A percentile compares a stretch with the other conserved stretches of the same genome.
Evolutionary conservation across 2,888 invertebrate species (phyloP).

Genomic region (Auanema sp.): DNA sequence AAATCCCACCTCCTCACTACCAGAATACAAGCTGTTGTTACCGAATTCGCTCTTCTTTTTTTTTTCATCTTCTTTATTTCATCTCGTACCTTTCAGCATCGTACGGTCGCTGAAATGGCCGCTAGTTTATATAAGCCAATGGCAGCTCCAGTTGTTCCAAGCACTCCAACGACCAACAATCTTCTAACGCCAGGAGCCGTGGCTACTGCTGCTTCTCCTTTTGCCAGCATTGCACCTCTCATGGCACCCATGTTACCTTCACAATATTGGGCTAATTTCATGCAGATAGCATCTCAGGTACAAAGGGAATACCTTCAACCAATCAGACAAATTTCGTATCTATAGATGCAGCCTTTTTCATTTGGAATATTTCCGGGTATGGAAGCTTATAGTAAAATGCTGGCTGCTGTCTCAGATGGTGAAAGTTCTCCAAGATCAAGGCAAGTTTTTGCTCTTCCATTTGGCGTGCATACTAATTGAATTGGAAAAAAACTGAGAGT

Average conservation of each 20-base stretch:
- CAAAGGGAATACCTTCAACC: too few species aligned
- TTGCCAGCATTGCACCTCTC: neutral
- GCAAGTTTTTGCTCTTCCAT: slow-evolving; percentile 7
- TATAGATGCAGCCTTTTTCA: slow-evolving; percentile 38
- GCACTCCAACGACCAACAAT: too few species aligned
- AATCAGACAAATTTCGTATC: slow-evolving; percentile 49
- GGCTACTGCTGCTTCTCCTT: slow-evolving; percentile 11
- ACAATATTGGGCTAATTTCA: slow-evolving; percentile 35
- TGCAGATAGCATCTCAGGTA: slow-evolving; percentile 35
- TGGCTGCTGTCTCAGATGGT: slow-evolving; percentile 36
- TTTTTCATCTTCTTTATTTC: slow-evolving; percentile 2
- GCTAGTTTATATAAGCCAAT: too few species aligned
- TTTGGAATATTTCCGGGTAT: slow-evolving; percentile 26
- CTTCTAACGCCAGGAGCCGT: too few species aligned
- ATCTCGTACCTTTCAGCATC: neutral
- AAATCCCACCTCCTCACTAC: too few species aligned
- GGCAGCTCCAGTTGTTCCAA: too few species aligned
- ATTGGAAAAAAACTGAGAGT: too few species aligned
- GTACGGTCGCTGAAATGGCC: slow-evolving; percentile 1
- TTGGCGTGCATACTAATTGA: too few species aligned
- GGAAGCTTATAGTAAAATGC: slow-evolving; percentile 17
- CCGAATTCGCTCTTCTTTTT: slow-evolving; percentile 10
- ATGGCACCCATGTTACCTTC: slow-evolving; percentile 16
- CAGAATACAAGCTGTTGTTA: neutral
- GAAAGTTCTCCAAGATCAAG: slow-evolving; percentile 45